Evolutionary conservation across 2,797 vertebrate genomes (phyloP), one percentile per base, ranked within the genome.

Genomic region (Denticeps clupeoides): DNA sequence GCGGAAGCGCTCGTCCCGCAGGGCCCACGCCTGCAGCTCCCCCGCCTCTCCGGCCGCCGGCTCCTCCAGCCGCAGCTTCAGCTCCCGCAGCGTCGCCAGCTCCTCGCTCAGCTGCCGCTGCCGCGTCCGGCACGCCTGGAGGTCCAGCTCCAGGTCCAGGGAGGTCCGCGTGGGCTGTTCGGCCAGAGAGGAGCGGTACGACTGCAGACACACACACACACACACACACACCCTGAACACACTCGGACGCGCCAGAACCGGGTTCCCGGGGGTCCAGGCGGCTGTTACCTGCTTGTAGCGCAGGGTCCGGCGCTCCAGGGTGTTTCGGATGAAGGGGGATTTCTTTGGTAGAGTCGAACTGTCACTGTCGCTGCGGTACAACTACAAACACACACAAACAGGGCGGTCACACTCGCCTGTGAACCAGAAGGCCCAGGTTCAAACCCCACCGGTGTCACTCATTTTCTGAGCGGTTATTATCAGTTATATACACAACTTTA

Each of bases 71-170:
- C 92, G 81, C 62, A 91, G 85, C 68, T 90, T 89, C 63, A 99
- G 71, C 64, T 99, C 93, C 31, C 91, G 79, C 29, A 99, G 74
- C 19, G 83, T 60, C 38, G 68, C 82, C 70, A 99, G 85, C 79
- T 99, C 95, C 74, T 98, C 95, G 3, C 83, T 87, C 75, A 97
- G 85, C 83, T 93, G 92, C 70, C 86, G 82, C 83, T 98, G 93
- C 41, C 89, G 86, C 4, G 91, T 94, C 73, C 91, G 82, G 58
- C 90, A 98, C 19, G 95, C 95, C 91, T 99, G 95, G 75, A 99
- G 93, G 75, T 98, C 95, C 93, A 99, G 93, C 95, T 99, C 95
- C 93, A 99, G 85, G 83, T 99, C 95, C 72, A 99, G 79, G 41
- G 95, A 98, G 15, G 95, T 98, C 55, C 92, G 89, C 6, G 89